Evolutionary conservation across 2,888 invertebrate species (phyloP).

Genomic region (Axea sp.): DNA sequence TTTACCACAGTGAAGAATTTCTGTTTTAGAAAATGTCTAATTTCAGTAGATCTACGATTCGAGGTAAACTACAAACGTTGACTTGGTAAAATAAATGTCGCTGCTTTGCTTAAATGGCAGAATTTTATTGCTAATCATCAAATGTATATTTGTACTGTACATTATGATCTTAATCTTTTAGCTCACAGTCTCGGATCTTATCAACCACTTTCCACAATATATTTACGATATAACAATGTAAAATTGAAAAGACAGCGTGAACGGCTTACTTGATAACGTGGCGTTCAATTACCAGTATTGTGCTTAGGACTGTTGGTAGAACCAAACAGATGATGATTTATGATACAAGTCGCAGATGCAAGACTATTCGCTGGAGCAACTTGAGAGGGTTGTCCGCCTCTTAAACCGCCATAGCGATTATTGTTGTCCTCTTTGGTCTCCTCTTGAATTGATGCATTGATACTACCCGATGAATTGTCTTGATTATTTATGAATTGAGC

Average conservation of each 20-base stretch:
- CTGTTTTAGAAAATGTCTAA: constrained; percentile 12
- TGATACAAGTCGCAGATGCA: constrained; percentile 86
- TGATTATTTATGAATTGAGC: constrained; percentile 71
- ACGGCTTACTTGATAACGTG: constrained; percentile 67
- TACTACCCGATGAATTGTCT: constrained; percentile 66
- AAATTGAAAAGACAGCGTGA: constrained; percentile 64
- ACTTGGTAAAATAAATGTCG: constrained; percentile 28
- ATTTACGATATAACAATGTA: constrained; percentile 60
- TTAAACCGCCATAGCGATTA: constrained; percentile 79
- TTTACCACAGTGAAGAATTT: constrained; percentile 13
- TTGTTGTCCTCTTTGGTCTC: constrained; percentile 71
- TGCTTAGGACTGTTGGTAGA: constrained; percentile 80
- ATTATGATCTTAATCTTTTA: constrained; percentile 6
- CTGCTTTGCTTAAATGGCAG: constrained; percentile 63
- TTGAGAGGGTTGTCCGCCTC: constrained; percentile 80
- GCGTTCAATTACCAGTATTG: constrained; percentile 74
- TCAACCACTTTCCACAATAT: constrained; percentile 12
- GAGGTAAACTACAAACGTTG: constrained; percentile 11
- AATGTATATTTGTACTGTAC: constrained; percentile 52
- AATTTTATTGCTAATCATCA: constrained; percentile 63
- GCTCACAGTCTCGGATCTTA: constrained; percentile 19
- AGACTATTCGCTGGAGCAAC: constrained; percentile 84
- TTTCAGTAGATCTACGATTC: constrained; percentile 29
- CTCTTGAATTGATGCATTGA: constrained; percentile 63
- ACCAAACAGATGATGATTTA: constrained; percentile 88